Conservation (phyloP, 2,888 invertebrate species). For the Prosopocoilus inquinatus region DNA sequence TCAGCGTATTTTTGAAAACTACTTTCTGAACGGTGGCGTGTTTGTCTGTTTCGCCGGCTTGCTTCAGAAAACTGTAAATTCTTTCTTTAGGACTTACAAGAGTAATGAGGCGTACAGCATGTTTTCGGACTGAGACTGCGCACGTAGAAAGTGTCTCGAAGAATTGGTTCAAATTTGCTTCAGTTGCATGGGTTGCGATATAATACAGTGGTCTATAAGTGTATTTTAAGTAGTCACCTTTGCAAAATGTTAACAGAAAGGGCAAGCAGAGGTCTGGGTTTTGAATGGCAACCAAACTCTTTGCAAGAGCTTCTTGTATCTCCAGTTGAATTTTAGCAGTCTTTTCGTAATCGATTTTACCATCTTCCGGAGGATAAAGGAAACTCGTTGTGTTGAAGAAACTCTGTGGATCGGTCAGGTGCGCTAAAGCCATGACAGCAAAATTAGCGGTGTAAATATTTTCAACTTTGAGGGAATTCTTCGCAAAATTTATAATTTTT, state of each 20-base stretch:
- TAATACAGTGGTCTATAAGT: conserved; percentile 7
- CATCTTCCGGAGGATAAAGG: background rate
- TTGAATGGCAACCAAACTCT: background rate
- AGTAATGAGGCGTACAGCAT: conserved; percentile 10
- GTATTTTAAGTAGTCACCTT: conserved; percentile 15
- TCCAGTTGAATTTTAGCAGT: background rate
- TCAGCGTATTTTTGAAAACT: conserved; percentile 1
- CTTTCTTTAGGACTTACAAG: background rate
- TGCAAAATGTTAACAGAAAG: conserved; percentile 12
- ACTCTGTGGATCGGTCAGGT: no score
- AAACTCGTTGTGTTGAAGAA: no score
- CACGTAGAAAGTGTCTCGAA: conserved; percentile 5
- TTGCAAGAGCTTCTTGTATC: conserved; percentile 1
- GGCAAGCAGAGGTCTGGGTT: background rate
- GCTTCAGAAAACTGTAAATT: background rate
- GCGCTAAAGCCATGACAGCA: no score
- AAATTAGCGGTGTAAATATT: no score
- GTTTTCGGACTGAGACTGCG: conserved; percentile 16
- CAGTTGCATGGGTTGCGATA: conserved; percentile 2
- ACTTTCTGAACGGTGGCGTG: background rate
- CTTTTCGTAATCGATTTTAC: conserved; percentile 5
- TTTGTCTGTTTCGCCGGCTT: background rate
- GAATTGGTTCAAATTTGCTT: background rate
- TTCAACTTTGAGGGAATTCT: background rate
- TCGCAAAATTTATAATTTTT: background rate